A percentile compares a stretch with the other conserved stretches of the same genome.
Conservation (phyloP, 2,113 vertebrate species). For the Egretta garzetta region DNA sequence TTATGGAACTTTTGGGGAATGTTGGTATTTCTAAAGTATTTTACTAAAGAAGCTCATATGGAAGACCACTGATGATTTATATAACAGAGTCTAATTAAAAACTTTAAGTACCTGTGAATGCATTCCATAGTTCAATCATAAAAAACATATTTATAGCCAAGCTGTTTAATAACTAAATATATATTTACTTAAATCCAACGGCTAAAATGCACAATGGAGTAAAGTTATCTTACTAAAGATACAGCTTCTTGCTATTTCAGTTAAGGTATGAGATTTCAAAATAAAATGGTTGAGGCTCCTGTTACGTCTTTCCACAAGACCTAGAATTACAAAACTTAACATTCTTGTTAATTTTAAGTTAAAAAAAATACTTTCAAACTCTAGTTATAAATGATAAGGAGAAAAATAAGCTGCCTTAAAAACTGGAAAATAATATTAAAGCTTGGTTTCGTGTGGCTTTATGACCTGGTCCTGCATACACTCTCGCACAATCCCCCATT, state of each 20-base stretch:
- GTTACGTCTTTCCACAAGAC: neutral
- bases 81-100: neutral
- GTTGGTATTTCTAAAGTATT: neutral
- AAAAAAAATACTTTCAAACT: neutral
- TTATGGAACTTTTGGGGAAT: neutral
- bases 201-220: neutral
- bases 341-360: neutral
- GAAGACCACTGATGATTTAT: neutral
- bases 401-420: neutral
- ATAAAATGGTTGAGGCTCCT: neutral
- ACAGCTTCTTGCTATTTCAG: neutral
- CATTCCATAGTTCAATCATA: neutral
- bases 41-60: neutral
- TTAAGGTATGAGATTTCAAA: neutral
- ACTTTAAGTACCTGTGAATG: neutral
- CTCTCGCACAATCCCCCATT: neutral
- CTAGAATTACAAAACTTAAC: neutral
- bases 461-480: neutral
- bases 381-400: neutral
- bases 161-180: neutral
- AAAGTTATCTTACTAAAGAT: neutral
- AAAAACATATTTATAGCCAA: neutral
- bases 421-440: neutral
- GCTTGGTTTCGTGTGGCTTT: neutral
- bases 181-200: neutral